These are phyloP conservation scores for Diplodus sargus DNA, from an alignment of 2,797 vertebrate genomes.

Conservation along the genomic window DNA sequence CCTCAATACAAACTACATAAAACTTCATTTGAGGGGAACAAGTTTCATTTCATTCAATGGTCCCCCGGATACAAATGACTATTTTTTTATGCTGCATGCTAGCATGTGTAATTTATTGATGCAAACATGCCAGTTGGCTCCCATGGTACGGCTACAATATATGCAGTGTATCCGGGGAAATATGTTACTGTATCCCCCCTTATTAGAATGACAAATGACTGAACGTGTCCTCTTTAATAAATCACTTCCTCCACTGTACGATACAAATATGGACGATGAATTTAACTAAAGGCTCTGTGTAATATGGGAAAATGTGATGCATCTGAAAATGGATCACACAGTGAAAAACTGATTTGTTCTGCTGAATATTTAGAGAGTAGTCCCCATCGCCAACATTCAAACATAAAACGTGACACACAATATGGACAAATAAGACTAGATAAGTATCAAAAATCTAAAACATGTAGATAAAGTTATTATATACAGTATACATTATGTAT, in stretches of 20 bases:
- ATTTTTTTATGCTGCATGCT: constrained; percentile 46
- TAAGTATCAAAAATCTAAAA: constrained; percentile 4
- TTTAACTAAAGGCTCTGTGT: constrained; percentile 27
- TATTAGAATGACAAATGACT: constrained; percentile 63
- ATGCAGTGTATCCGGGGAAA: constrained; percentile 54
- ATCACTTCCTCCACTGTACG: constrained; percentile 40
- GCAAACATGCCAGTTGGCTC: constrained; percentile 52
- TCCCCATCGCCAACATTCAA: background rate
- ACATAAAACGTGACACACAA: background rate
- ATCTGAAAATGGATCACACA: constrained; percentile 29
- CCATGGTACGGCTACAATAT: constrained; percentile 31
- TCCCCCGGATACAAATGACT: constrained; percentile 52
- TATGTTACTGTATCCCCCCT: constrained; percentile 45
- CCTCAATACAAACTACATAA: constrained; percentile 36
- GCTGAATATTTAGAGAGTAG: constrained; percentile 23
- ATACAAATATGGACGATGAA: constrained; percentile 41
- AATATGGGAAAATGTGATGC: constrained; percentile 35
- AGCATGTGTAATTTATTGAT: constrained; percentile 55
- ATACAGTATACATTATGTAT: background rate
- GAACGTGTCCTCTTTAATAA: constrained; percentile 44
- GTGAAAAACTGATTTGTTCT: constrained; percentile 13
- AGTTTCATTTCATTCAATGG: constrained; percentile 49
- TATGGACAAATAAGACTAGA: background rate
- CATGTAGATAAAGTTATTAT: background rate
- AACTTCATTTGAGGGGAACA: constrained; percentile 36